Percentiles rank a stretch among this genome's conserved stretches.
phyloP scores from a whole-genome alignment of 2,888 invertebrate genomes.

The Ophraella communa region DNA sequence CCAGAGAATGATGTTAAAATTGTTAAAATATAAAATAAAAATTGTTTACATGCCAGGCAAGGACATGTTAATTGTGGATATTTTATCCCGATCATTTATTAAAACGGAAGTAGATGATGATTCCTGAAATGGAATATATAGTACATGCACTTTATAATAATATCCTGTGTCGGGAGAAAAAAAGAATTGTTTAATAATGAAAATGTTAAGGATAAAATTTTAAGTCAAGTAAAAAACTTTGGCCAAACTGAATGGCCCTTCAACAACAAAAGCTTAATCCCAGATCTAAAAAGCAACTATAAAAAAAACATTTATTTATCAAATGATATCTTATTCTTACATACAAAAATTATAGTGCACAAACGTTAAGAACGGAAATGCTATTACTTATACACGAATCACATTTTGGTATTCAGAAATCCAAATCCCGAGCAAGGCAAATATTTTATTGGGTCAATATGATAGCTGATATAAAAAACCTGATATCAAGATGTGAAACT shows the following conservation, averaged over 20 bases:
- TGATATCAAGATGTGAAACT: not conserved
- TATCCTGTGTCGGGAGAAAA: constrained; percentile 12
- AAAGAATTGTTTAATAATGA: constrained; percentile 16
- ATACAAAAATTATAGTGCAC: constrained; percentile 15
- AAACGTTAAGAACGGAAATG: constrained; percentile 6
- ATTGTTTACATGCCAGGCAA: constrained; percentile 7
- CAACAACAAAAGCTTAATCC: not conserved
- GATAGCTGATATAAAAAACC: constrained; percentile 9
- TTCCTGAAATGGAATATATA: constrained; percentile 2
- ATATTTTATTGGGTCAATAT: constrained; percentile 19
- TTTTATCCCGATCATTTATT: not conserved
- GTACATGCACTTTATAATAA: not conserved
- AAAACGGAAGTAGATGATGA: not conserved
- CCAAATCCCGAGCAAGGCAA: constrained; percentile 14
- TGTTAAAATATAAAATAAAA: constrained; percentile 6
- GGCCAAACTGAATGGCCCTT: not conserved
- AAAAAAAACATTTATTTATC: not conserved
- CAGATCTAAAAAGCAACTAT: not conserved
- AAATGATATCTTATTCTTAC: constrained; percentile 3
- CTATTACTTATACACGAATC: constrained; percentile 15
- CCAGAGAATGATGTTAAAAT: constrained; percentile 4
- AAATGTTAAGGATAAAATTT: constrained; percentile 11
- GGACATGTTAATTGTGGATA: constrained; percentile 12
- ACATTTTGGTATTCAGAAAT: constrained; percentile 23
- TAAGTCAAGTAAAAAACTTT: constrained; percentile 1